Base-by-base conservation (phyloP, 37 sponge, comb jelly and placozoan species). In the Diacarnus erythraeanus region DNA sequence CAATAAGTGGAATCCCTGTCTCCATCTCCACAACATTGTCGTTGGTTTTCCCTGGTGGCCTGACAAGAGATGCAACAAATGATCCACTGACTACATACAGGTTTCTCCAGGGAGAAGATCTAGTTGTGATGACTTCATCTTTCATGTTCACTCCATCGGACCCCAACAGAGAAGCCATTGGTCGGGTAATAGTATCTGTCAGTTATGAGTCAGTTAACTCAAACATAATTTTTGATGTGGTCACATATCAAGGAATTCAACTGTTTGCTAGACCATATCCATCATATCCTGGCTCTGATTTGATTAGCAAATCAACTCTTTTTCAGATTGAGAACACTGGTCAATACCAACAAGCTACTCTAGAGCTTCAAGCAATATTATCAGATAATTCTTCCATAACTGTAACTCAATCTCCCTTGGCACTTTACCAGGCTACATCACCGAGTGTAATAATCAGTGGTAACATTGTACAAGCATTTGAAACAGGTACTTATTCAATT, bases 241-340 rank as follows among this genome's bases (percentile, higher is more conserved):
- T 89, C 35, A 51, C 18, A 4, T 82, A 60, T 43, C 20, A 65
- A 42, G 63, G 71, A 2, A 15, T 93, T 0, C 22, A 22, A 21
- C 8, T 89, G 18, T 71, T 39, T 22, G 56, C 83, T 2, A 38
- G 40, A 8, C 88, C 90, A 3, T 84, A 83, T 36, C 94, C 94
- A 1, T 41, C 84, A 0, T 94, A 87, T 42, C 71, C 76, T 58
- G 91, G 88, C 15, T 90, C 91, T 47, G 42, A 61, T 9, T 3
- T 12, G 2, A 59, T 78, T 17, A 3, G 21, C 12, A 78, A 82
- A 34, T 67, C 72, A 9, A 72, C 68, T 18, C 74, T 94, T 3
- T 65, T 75, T 34, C 47, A 64, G 38, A 41, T 86, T 63, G 75
- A 51, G n/a, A 51, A 59, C 23, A 89, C 94, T 2, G 54, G 51